phyloP scores from a whole-genome alignment of 2,888 invertebrate species.

The Ormyrus pomaceus region DNA sequence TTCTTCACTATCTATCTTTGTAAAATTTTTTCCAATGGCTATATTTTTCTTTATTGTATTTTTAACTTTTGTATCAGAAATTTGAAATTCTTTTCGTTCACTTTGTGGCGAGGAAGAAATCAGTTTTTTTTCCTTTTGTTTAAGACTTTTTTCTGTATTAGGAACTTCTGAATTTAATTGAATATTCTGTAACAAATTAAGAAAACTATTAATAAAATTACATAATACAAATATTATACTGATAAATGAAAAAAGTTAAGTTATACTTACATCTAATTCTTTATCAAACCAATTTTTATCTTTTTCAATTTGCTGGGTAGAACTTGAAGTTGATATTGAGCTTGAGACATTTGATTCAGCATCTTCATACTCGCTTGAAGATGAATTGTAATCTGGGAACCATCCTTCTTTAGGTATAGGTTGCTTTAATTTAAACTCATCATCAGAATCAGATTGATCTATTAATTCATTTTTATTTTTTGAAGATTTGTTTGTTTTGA shows the following conservation, averaged over 20 bases:
- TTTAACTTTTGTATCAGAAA: slow-evolving; percentile 4
- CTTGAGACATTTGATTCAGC: slow-evolving; percentile 12
- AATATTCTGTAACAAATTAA: slow-evolving; percentile 39
- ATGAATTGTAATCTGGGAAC: slow-evolving; percentile 51
- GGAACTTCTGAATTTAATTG: slow-evolving; percentile 20
- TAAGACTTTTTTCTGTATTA: not conserved
- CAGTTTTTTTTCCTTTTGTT: slow-evolving; percentile 22
- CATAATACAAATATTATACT: not conserved
- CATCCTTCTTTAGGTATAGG: slow-evolving; percentile 49
- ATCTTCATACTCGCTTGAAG: slow-evolving; percentile 45
- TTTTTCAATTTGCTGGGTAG: not conserved
- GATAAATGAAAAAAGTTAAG: slow-evolving; percentile 1
- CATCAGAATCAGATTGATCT: slow-evolving; percentile 13
- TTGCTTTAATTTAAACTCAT: slow-evolving; percentile 44
- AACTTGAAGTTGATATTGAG: not conserved
- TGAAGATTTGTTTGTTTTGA: slow-evolving; percentile 12
- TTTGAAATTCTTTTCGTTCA: not conserved
- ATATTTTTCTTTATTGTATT: slow-evolving; percentile 13
- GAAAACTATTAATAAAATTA: too few relatives aligned
- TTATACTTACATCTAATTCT: slow-evolving; percentile 44
- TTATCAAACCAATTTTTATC: slow-evolving; percentile 51
- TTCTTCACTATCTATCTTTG: slow-evolving; percentile 53
- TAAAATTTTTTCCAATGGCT: not conserved
- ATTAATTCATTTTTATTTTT: slow-evolving; percentile 17
- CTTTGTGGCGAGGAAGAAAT: not conserved